phyloP scores from a whole-genome alignment of 2,888 invertebrate species.

The Leuctra nigra region DNA sequence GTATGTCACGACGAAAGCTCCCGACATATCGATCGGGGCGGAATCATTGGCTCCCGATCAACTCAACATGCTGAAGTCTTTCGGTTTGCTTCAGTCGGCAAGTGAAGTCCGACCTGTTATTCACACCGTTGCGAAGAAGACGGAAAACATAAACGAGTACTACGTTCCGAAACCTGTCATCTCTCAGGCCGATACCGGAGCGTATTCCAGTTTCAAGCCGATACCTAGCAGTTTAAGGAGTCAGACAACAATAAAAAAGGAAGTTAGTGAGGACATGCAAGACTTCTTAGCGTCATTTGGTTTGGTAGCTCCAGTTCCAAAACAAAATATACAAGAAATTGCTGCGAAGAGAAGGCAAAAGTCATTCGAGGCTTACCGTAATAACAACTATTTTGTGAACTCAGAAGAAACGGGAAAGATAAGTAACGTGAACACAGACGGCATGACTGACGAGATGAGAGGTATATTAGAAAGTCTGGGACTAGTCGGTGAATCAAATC shows the following conservation, averaged over 20 bases:
- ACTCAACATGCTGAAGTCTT: constrained; percentile 24
- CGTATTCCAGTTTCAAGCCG: constrained; percentile 42
- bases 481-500: constrained; percentile 31
- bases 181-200: constrained; percentile 35
- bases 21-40: constrained; percentile 30
- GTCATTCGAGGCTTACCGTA: constrained; percentile 18
- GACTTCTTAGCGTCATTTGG: constrained; percentile 43
- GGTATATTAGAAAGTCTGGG: constrained; percentile 40
- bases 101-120: constrained; percentile 10
- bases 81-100: constrained; percentile 21
- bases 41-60: constrained; percentile 28
- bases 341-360: constrained; percentile 16
- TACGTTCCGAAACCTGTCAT: constrained; percentile 26
- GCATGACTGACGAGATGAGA: constrained; percentile 38
- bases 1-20: constrained; percentile 29
- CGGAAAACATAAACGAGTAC: constrained; percentile 17
- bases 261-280: constrained; percentile 38
- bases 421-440: constrained; percentile 28
- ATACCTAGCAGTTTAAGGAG: constrained; percentile 34
- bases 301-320: constrained; percentile 34
- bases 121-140: not conserved
- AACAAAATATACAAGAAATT: constrained; percentile 21
- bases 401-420: not conserved
- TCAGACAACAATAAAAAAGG: constrained; percentile 35
- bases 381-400: constrained; percentile 3